These are phyloP conservation scores for Centropristis striata DNA, from an alignment of 2,113 vertebrate genomes.

Conservation along the genomic window DNA sequence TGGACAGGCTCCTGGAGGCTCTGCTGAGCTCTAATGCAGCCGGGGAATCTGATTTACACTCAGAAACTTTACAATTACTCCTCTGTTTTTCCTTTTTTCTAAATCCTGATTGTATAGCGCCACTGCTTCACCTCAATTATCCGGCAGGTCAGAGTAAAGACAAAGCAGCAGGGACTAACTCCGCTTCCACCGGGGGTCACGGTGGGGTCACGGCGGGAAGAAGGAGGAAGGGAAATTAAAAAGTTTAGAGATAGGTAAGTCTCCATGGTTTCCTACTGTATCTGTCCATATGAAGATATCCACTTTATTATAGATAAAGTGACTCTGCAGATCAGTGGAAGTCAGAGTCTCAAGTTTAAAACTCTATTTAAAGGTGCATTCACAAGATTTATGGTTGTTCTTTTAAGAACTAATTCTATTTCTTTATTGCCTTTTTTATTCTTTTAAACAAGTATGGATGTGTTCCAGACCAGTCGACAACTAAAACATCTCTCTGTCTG, in stretches of 20 bases:
- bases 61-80: constrained; percentile 26
- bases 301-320: too few relatives aligned
- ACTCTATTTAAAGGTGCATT: too few relatives aligned
- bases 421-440: too few relatives aligned
- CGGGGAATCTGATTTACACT: constrained; percentile 10
- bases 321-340: too few relatives aligned
- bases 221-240: constrained; percentile 38
- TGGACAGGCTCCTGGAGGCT: constrained; percentile 3
- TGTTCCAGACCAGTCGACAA: too few relatives aligned
- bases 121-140: constrained; percentile 67
- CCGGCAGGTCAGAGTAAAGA: constrained; percentile 37
- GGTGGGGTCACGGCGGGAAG: background rate
- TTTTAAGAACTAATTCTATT: too few relatives aligned
- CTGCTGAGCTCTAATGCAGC: constrained; percentile 1
- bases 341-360: too few relatives aligned
- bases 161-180: constrained; percentile 4
- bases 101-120: constrained; percentile 10
- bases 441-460: too few relatives aligned
- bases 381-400: too few relatives aligned
- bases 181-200: background rate
- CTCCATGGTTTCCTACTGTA: constrained; percentile 14
- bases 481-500: too few relatives aligned
- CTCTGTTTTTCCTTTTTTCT: constrained; percentile 29
- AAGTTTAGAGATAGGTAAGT: constrained; percentile 31
- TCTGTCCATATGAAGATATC: background rate